Conservation (phyloP, 2,888 invertebrate genomes). For the Leuctra nigra region DNA sequence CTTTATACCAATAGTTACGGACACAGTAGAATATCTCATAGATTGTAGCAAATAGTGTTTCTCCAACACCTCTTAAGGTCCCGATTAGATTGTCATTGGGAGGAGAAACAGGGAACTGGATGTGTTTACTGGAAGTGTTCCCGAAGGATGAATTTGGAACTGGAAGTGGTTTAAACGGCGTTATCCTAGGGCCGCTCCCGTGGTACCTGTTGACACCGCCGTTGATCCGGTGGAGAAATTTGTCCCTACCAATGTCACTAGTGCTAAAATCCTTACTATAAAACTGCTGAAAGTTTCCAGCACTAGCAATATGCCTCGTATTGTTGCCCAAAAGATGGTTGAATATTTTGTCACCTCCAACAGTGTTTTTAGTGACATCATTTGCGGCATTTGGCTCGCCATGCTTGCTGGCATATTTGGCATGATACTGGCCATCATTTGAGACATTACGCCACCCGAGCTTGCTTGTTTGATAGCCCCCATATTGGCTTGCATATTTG, state of each 20-base stretch:
- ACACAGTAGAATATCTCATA: conserved; percentile 12
- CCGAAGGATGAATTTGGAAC: not conserved
- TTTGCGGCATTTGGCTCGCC: no score
- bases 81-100: no score
- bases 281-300: not conserved
- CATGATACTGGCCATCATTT: no score
- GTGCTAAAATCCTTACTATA: not conserved
- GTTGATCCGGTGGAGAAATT: not conserved
- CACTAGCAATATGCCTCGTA: no score
- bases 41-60: not conserved
- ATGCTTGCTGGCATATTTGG: no score
- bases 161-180: not conserved
- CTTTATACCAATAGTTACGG: conserved; percentile 8
- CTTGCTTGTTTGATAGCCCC: no score
- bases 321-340: no score
- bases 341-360: no score
- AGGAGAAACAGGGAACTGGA: not conserved
- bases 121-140: not conserved
- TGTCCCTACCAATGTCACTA: not conserved
- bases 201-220: not conserved
- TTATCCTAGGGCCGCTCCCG: not conserved
- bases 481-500: no score
- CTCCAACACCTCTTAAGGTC: not conserved
- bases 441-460: no score
- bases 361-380: no score